These are phyloP conservation scores for Meiosimyza platycephala DNA, from an alignment of 2,888 invertebrate species.

Conservation along the genomic window DNA sequence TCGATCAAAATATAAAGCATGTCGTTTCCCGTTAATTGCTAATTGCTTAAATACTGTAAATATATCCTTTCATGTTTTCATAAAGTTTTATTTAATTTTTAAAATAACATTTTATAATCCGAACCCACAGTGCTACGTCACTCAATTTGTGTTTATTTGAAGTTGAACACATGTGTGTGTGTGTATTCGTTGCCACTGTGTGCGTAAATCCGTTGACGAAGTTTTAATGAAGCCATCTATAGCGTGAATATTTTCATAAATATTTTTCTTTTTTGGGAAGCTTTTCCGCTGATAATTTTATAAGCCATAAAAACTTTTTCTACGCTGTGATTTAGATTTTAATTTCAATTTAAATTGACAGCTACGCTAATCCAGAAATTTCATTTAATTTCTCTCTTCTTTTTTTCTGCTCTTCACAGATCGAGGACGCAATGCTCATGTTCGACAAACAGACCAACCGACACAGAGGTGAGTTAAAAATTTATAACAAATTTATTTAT, in stretches of 20 bases:
- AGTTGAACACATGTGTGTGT: background rate
- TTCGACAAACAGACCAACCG: constrained; percentile 99
- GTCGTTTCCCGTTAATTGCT: too few species aligned
- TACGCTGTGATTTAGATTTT: too few species aligned
- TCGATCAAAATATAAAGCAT: too few species aligned
- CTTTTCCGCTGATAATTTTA: too few species aligned
- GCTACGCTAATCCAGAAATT: background rate
- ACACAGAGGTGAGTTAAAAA: constrained; percentile 89
- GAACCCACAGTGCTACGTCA: background rate
- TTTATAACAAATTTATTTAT: background rate
- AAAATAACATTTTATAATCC: too few species aligned
- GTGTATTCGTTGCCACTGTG: background rate
- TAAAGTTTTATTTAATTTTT: too few species aligned
- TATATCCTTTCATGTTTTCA: too few species aligned
- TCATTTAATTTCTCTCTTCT: constrained; percentile 26
- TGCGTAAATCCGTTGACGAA: background rate
- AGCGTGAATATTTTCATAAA: too few species aligned
- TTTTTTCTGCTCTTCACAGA: constrained; percentile 77
- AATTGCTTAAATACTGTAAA: too few species aligned
- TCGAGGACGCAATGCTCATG: constrained; percentile 99
- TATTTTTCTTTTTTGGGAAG: too few species aligned
- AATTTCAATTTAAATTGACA: too few species aligned
- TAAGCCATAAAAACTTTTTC: too few species aligned
- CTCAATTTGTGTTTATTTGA: constrained; percentile 32
- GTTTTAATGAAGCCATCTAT: constrained; percentile 8